Percentiles rank a stretch among this genome's conserved stretches.
phyloP scores from a whole-genome alignment of 2,888 invertebrate species.

The Cosmorhoe ocellata region DNA sequence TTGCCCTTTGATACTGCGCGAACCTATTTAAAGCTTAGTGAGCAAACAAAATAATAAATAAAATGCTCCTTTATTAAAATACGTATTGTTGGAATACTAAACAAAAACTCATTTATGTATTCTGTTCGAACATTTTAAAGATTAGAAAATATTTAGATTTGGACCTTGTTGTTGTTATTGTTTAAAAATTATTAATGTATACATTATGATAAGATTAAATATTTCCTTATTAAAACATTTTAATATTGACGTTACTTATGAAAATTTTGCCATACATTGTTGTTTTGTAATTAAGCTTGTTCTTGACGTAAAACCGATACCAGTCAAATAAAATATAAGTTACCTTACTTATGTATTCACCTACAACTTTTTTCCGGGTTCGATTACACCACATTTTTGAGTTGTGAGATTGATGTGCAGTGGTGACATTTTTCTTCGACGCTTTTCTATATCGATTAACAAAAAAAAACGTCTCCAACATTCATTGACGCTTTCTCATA shows the following conservation, averaged over 20 bases:
- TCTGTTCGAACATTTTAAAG: too few relatives aligned
- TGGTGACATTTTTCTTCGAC: too few relatives aligned
- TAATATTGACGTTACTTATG: not conserved
- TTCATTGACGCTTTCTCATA: too few relatives aligned
- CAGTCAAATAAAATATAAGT: not conserved
- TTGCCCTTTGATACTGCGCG: slow-evolving; percentile 21
- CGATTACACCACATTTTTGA: not conserved
- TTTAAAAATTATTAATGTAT: not conserved
- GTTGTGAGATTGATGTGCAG: too few relatives aligned
- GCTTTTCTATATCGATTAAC: too few relatives aligned
- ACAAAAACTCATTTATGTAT: too few relatives aligned
- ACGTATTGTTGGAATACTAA: too few relatives aligned
- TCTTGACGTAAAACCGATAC: not conserved
- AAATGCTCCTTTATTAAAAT: too few relatives aligned
- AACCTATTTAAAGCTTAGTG: not conserved
- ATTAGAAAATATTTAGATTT: not conserved
- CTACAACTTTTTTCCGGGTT: not conserved
- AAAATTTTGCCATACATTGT: not conserved
- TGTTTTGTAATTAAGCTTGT: too few relatives aligned
- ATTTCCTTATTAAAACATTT: not conserved
- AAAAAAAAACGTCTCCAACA: too few relatives aligned
- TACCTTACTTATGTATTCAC: too few relatives aligned
- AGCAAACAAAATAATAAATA: not conserved
- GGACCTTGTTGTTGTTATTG: not conserved
- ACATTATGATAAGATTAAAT: not conserved